phyloP scores from a whole-genome alignment of 2,888 invertebrate genomes.

The Sarcophaga rosellei region DNA sequence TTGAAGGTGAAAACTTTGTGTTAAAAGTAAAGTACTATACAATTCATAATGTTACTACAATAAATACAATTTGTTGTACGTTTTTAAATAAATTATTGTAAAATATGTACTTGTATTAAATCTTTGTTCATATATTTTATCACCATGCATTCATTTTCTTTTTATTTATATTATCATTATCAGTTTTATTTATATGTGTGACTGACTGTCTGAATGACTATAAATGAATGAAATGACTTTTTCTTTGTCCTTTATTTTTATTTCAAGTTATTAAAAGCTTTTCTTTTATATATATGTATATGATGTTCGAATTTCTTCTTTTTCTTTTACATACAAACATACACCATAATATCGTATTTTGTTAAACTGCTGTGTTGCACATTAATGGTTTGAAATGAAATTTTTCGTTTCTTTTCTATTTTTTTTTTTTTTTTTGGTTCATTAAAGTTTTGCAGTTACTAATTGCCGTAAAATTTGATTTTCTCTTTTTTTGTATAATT shows the following conservation, averaged over 20 bases:
- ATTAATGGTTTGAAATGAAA: slow-evolving; percentile 9
- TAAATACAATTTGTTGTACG: not conserved
- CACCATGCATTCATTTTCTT: not conserved
- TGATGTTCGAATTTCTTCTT: not conserved
- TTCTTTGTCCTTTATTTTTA: not conserved
- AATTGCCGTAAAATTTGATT: slow-evolving; percentile 55
- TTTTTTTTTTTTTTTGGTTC: slow-evolving; percentile 15
- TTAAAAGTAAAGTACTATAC: not conserved
- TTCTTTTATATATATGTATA: not conserved
- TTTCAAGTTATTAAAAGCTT: not conserved
- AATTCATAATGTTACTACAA: not conserved
- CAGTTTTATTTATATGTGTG: not conserved
- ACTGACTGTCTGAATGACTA: not conserved
- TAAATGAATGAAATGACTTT: not conserved
- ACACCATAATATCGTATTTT: not conserved
- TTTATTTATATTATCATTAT: not conserved
- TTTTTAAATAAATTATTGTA: not conserved
- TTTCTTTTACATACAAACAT: not conserved
- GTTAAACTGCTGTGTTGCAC: too few relatives aligned
- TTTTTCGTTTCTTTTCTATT: slow-evolving; percentile 35
- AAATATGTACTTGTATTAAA: not conserved
- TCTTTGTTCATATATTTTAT: not conserved
- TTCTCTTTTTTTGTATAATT: slow-evolving; percentile 21
- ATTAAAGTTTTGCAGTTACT: slow-evolving; percentile 48
- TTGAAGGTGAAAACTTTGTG: too few relatives aligned